These are phyloP conservation scores for Macquaria ambigua DNA, from an alignment of 2,113 vertebrate genomes.

Conservation along the genomic window DNA sequence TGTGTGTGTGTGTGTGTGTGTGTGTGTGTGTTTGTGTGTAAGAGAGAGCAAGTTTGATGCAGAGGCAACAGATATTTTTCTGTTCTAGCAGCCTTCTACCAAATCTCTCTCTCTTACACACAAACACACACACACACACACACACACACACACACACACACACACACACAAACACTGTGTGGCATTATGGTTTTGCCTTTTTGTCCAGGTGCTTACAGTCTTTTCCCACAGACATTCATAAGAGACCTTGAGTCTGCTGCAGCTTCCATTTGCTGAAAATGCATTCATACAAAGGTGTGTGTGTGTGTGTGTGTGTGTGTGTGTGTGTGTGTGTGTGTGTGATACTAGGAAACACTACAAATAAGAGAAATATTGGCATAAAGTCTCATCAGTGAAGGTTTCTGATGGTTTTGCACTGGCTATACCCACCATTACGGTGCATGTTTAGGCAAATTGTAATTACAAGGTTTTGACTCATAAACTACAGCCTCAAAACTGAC, in stretches of 20 bases:
- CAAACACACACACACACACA: background rate
- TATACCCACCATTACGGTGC: background rate
- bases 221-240: conserved; percentile 63
- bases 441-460: conserved; percentile 11
- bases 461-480: background rate
- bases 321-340: background rate
- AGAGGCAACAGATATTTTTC: conserved; percentile 36
- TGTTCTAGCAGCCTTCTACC: conserved; percentile 9
- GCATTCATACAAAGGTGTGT: conserved; percentile 41
- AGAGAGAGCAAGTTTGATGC: conserved; percentile 7
- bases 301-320: conserved; percentile 17
- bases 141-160: conserved; percentile 11
- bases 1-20: conserved; percentile 35
- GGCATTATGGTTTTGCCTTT: conserved; percentile 47
- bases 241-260: conserved; percentile 74
- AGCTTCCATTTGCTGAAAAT: conserved; percentile 64
- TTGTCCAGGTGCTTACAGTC: conserved; percentile 61
- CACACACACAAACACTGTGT: background rate
- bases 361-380: conserved; percentile 22
- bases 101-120: background rate
- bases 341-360: conserved; percentile 15
- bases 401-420: background rate
- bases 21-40: background rate
- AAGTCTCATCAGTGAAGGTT: conserved; percentile 42
- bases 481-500: background rate